Conservation (phyloP, 2,888 invertebrate genomes). For the Drosophila neoperkinsi region DNA sequence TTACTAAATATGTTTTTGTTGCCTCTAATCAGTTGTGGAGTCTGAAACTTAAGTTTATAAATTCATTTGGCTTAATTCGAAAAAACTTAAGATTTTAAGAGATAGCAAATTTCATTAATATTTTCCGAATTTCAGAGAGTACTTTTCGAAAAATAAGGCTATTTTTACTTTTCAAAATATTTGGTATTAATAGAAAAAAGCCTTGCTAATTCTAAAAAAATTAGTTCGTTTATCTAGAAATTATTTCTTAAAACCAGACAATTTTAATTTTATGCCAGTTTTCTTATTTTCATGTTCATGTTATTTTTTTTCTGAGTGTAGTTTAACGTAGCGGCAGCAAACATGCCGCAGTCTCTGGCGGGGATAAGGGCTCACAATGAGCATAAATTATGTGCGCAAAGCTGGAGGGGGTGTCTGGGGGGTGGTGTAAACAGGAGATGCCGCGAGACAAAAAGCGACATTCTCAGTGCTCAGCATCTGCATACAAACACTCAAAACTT, state of each 20-base stretch:
- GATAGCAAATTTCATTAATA: too few relatives aligned
- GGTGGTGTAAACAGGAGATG: conserved; percentile 7
- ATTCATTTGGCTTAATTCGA: not conserved
- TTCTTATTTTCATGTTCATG: not conserved
- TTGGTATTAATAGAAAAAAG: not conserved
- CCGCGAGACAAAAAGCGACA: conserved; percentile 15
- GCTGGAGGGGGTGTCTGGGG: conserved; percentile 1
- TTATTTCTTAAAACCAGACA: not conserved
- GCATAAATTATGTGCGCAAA: conserved; percentile 74
- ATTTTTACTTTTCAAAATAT: too few relatives aligned
- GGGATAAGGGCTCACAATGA: conserved; percentile 55
- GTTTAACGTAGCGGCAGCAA: conserved; percentile 23
- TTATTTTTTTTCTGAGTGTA: not conserved
- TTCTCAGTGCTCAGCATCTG: conserved; percentile 32
- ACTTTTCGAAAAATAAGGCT: too few relatives aligned
- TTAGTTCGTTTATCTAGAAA: too few relatives aligned
- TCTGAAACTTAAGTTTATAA: not conserved
- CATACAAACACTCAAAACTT: conserved; percentile 40
- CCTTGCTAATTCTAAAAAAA: not conserved
- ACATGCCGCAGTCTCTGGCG: conserved; percentile 40
- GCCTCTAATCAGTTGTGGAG: not conserved
- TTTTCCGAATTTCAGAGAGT: not conserved
- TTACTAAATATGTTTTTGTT: too few relatives aligned
- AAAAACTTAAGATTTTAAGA: not conserved
- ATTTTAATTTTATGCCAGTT: not conserved